Base-by-base conservation (phyloP, 1,140 invertebrate species). In the Heliconius nattereri region DNA sequence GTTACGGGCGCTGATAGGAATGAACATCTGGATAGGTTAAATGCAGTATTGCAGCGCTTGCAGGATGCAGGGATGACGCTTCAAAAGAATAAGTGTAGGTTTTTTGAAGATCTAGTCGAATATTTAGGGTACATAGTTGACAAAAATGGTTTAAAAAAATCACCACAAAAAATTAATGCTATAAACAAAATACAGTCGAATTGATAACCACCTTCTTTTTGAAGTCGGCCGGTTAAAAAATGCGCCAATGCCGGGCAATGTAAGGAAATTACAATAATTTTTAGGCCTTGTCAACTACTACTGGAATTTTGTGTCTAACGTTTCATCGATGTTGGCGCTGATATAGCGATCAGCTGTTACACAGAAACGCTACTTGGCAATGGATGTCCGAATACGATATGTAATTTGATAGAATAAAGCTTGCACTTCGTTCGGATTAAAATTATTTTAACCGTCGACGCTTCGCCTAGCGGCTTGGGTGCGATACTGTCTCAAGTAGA, bases 271-370 rank as follows among this genome's bases (percentile, higher is more conserved):
- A 73, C 83, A 71, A 75, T 85, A 78, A 71, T 83, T 79, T 84
- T 79, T 86, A 81, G 89, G 78, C 73, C 78, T 83, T 35, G 81
- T 79, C 78, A 91, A 86, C 86, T 85, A 75, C 77, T 84, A 84
- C 57, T 66, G 88, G 3, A 87, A 88, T 75, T 95, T 95, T 80
- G 86, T 95, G 3, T 86, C 82, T 3, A 88, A 91, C 71, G 88
- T 92, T 54, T 85, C 91, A 0, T 73, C 74, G 6, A 81, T 90
- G 49, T 81, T 90, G 32, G 78, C 81, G 20, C 94, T 92, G 2
- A 78, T 95, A 29, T 84, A n/a, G n/a, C n/a, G n/a, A 85, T 73
- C 57, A 82, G 1, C 74, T 94, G 70, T 71, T 90, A 54, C 37
- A 86, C 75, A 83, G 83, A 19, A 37, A 54, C 5, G 20, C 9